phyloP scores from a whole-genome alignment of 2,113 vertebrate species.

The Probosciger aterrimus region DNA sequence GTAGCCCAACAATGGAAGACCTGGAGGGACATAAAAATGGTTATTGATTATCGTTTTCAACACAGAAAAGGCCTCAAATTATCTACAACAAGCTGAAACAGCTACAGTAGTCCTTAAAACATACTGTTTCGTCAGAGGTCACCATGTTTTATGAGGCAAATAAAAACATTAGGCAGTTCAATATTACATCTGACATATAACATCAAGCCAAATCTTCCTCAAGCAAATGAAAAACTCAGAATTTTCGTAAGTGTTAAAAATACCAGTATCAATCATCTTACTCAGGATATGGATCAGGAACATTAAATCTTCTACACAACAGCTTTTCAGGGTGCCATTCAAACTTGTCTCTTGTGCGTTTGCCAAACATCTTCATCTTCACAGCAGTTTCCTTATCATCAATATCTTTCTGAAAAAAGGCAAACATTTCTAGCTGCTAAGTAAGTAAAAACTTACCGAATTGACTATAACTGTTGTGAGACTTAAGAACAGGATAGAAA shows the following conservation, averaged over 20 bases:
- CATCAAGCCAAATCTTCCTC: not conserved
- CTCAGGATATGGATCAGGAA: constrained; percentile 91
- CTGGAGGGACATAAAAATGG: constrained; percentile 66
- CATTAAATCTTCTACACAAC: constrained; percentile 93
- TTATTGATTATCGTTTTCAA: not conserved
- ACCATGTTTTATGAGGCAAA: not conserved
- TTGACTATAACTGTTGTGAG: not conserved
- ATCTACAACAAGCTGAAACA: not conserved
- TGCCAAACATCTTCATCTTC: constrained; percentile 96
- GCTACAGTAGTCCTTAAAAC: not conserved
- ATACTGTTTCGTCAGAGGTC: not conserved
- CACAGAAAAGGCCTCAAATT: not conserved
- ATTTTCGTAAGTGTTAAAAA: not conserved
- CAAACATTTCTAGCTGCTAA: not conserved
- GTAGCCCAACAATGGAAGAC: constrained; percentile 84
- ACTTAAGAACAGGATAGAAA: not conserved
- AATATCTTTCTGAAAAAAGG: constrained; percentile 76
- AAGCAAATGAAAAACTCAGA: not conserved
- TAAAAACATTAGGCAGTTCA: not conserved
- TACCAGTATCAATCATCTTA: constrained; percentile 60
- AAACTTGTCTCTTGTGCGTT: constrained; percentile 87
- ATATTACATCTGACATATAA: not conserved
- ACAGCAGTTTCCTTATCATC: constrained; percentile 86
- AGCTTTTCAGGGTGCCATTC: constrained; percentile 95
- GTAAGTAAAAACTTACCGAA: not conserved